Evolutionary conservation across 2,888 invertebrate genomes (phyloP).

Genomic region (Rhagium mordax): DNA sequence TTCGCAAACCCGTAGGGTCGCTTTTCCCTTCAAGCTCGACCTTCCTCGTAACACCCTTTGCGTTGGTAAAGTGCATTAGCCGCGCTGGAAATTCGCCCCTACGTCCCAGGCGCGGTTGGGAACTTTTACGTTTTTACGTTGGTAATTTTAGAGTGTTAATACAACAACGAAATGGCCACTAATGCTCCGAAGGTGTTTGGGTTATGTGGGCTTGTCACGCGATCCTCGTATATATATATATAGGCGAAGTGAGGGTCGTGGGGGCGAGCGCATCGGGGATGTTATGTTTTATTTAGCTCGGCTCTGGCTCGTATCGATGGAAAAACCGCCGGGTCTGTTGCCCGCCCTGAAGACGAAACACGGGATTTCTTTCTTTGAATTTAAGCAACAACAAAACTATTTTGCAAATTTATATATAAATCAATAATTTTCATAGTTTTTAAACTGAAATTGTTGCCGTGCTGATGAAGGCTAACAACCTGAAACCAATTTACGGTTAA

Average conservation of each 20-base stretch:
- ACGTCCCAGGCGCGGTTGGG: conserved; percentile 38
- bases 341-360: background rate
- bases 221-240: conserved; percentile 57
- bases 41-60: conserved; percentile 50
- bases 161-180: conserved; percentile 69
- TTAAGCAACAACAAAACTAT: no score
- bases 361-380: background rate
- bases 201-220: conserved; percentile 68
- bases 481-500: no score
- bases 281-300: conserved; percentile 55
- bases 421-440: no score
- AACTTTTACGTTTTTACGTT: conserved; percentile 49
- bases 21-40: conserved; percentile 40
- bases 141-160: conserved; percentile 64
- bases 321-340: conserved; percentile 35
- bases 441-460: no score
- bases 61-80: conserved; percentile 35
- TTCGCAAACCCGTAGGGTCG: conserved; percentile 44
- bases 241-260: conserved; percentile 31
- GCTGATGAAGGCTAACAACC: no score
- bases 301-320: conserved; percentile 48
- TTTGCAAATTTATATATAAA: no score
- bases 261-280: conserved; percentile 34
- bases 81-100: conserved; percentile 52
- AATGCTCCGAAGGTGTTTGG: conserved; percentile 69